Evolutionary conservation across 1,140 invertebrate genomes (phyloP).

Genomic region (Phymastichus coffea): DNA sequence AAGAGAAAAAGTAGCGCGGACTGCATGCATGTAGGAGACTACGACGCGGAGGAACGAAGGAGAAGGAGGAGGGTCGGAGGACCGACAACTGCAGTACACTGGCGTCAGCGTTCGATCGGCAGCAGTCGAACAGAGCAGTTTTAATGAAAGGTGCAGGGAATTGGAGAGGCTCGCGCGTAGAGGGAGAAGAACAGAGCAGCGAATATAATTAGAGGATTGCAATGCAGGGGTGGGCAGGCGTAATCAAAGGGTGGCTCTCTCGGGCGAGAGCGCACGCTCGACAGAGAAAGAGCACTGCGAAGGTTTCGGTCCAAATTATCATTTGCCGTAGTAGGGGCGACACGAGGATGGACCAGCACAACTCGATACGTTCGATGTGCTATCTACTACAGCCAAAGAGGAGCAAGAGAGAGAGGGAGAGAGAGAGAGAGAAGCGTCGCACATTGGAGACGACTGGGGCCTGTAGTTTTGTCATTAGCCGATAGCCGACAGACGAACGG

Average conservation of each 20-base stretch:
- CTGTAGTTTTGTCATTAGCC: constrained; percentile 60
- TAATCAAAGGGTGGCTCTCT: constrained; percentile 28
- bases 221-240: constrained; percentile 51
- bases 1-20: neutral
- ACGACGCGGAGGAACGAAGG: constrained; percentile 11
- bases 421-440: neutral
- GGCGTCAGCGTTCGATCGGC: constrained; percentile 49
- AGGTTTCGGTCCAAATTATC: constrained; percentile 51
- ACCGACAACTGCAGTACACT: too few species aligned
- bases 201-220: constrained; percentile 57
- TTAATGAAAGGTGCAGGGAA: constrained; percentile 59
- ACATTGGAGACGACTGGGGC: constrained; percentile 41
- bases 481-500: constrained; percentile 53
- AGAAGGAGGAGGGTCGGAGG: neutral
- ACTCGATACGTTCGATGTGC: constrained; percentile 54
- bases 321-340: too few species aligned
- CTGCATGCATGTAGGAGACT: neutral
- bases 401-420: neutral
- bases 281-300: constrained; percentile 21
- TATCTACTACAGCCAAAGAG: constrained; percentile 30
- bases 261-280: constrained; percentile 27
- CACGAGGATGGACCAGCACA: constrained; percentile 51
- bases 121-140: constrained; percentile 48
- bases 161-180: constrained; percentile 50
- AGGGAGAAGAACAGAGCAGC: constrained; percentile 48